Evolutionary conservation across 2,888 invertebrate genomes (phyloP).

Genomic region (Campaea margaritaria): DNA sequence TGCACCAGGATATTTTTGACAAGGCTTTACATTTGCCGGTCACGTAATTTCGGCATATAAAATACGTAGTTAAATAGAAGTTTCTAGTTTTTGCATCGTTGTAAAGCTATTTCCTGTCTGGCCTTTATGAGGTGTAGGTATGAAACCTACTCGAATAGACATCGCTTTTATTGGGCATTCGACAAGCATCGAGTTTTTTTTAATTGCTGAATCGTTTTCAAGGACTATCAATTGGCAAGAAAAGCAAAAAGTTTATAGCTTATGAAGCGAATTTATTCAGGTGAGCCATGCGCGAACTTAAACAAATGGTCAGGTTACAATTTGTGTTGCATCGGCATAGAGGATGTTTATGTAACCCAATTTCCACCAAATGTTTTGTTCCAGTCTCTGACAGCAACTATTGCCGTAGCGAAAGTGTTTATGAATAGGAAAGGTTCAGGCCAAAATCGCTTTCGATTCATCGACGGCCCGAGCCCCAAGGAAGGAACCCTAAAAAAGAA

Average conservation of each 20-base stretch:
- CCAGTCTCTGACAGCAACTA: background rate
- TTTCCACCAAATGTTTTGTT: constrained; percentile 4
- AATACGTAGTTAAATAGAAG: constrained; percentile 43
- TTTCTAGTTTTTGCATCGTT: constrained; percentile 53
- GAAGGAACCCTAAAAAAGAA: too few relatives aligned
- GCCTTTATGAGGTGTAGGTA: constrained; percentile 22
- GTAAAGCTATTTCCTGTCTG: constrained; percentile 59
- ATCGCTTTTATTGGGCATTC: constrained; percentile 20
- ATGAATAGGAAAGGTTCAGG: too few relatives aligned
- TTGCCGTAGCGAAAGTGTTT: too few relatives aligned
- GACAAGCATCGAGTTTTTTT: constrained; percentile 18
- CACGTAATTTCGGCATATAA: constrained; percentile 61
- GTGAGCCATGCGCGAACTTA: constrained; percentile 2
- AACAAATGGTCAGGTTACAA: constrained; percentile 18
- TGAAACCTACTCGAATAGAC: constrained; percentile 14
- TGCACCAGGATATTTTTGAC: constrained; percentile 52
- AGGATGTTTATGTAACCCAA: constrained; percentile 24
- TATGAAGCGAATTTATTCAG: constrained; percentile 16
- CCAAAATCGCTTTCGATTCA: too few relatives aligned
- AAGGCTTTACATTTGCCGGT: constrained; percentile 59
- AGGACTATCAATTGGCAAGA: constrained; percentile 12
- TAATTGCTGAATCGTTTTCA: constrained; percentile 20
- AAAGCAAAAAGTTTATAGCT: constrained; percentile 5
- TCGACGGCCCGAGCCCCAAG: too few relatives aligned
- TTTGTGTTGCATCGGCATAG: constrained; percentile 1